These are phyloP conservation scores for Noturus placidus DNA, from an alignment of 2,113 vertebrate genomes.

Conservation along the genomic window DNA sequence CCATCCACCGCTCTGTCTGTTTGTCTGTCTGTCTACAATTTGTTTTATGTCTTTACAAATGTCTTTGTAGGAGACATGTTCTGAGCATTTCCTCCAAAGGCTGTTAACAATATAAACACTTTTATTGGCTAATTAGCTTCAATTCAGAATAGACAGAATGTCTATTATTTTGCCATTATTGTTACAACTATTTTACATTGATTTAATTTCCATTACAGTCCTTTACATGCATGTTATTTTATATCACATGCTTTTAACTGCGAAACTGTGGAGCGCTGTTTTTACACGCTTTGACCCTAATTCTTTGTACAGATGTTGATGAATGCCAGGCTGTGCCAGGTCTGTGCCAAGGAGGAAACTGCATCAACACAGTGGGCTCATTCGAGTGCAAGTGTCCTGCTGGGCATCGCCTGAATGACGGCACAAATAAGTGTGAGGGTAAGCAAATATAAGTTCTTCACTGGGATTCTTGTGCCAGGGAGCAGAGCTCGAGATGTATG, in stretches of 20 bases:
- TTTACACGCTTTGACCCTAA: background rate
- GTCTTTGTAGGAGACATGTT: background rate
- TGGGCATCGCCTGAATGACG: slow-evolving; percentile 73
- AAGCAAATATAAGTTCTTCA: slow-evolving; percentile 38
- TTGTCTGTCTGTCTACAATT: background rate
- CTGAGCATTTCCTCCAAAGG: background rate
- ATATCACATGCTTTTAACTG: background rate
- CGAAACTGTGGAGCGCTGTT: background rate
- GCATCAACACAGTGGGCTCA: slow-evolving; percentile 75
- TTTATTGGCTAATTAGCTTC: background rate
- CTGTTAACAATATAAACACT: background rate
- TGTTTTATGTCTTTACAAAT: background rate
- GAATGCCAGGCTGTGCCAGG: slow-evolving; percentile 79
- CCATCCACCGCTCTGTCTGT: background rate
- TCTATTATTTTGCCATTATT: background rate
- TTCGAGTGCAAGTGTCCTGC: slow-evolving; percentile 75
- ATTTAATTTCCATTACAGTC: background rate
- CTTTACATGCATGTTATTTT: background rate
- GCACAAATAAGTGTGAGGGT: slow-evolving; percentile 77
- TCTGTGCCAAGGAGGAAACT: slow-evolving; percentile 76
- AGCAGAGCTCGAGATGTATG: background rate
- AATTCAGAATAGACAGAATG: background rate
- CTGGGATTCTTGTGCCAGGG: background rate
- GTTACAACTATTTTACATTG: background rate
- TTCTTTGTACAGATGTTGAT: slow-evolving; percentile 72